These are phyloP conservation scores for Clytia hemisphaerica DNA, from an alignment of 30 jellyfish, hydroid and myxozoan species.

Conservation along the genomic window DNA sequence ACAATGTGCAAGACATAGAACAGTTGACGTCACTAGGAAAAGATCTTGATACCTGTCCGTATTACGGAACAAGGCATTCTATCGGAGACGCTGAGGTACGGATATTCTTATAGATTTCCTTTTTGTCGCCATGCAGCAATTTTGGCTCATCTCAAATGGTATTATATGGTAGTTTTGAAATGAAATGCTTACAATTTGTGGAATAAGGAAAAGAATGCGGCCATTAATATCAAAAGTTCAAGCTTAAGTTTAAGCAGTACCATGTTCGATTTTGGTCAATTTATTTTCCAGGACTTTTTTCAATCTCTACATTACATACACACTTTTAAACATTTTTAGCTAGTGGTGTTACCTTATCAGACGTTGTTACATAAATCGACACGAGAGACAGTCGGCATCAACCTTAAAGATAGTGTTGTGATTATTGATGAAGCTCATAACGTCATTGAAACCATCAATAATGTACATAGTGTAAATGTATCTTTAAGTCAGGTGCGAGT, in stretches of 20 bases:
- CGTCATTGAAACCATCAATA: conserved; percentile 76
- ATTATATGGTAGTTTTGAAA: too few species aligned
- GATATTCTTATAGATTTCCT: not conserved
- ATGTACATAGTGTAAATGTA: conserved; percentile 65
- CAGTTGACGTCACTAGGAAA: conserved; percentile 67
- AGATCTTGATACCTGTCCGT: conserved; percentile 75
- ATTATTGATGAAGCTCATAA: conserved; percentile 96
- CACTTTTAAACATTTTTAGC: conserved; percentile 21
- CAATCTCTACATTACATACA: not conserved
- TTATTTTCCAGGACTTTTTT: not conserved
- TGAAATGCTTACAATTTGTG: too few species aligned
- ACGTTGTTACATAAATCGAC: conserved; percentile 77
- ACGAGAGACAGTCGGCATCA: conserved; percentile 81
- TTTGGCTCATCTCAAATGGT: too few species aligned
- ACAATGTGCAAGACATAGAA: conserved; percentile 84
- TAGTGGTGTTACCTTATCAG: conserved; percentile 85
- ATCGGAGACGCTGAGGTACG: conserved; percentile 84
- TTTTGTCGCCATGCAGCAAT: too few species aligned
- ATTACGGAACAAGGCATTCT: conserved; percentile 80
- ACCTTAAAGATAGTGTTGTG: conserved; percentile 62
- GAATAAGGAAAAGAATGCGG: too few species aligned
- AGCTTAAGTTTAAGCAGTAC: not conserved
- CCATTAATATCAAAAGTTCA: not conserved
- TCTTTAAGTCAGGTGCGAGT: conserved; percentile 69
- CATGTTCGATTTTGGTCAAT: not conserved